Conservation (phyloP, 2,888 invertebrate genomes). For the Acholoe squamosa region DNA sequence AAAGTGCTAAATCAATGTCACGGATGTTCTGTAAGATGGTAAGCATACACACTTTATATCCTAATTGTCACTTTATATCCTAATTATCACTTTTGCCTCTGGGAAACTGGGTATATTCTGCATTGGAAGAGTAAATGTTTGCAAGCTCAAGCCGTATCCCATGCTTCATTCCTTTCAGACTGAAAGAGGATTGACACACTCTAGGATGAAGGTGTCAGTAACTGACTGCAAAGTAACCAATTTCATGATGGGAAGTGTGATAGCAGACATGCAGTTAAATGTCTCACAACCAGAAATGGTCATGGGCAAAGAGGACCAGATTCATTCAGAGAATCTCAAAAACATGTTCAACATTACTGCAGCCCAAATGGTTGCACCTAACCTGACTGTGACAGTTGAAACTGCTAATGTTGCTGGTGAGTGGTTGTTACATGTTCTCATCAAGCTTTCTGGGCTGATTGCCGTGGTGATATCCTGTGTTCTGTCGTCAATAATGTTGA, state of each 20-base stretch:
- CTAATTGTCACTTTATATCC: too few species aligned
- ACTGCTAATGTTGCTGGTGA: background rate
- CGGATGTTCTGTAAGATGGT: conserved; percentile 1
- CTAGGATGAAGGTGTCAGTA: background rate
- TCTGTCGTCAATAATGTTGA: background rate
- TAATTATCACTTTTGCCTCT: background rate
- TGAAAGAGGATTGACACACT: background rate
- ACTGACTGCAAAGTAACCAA: background rate
- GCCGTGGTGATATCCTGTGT: background rate
- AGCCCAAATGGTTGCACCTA: background rate
- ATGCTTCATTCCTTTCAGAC: background rate
- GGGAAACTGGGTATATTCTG: background rate
- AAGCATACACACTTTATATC: background rate
- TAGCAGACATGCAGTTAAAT: background rate
- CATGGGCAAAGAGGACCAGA: background rate
- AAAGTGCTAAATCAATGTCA: background rate
- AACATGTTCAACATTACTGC: background rate
- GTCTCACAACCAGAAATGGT: background rate
- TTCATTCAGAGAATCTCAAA: background rate
- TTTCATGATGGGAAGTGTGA: background rate
- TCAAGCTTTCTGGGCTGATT: background rate
- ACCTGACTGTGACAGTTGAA: background rate
- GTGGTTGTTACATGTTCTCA: too few species aligned
- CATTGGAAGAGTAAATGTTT: too few species aligned
- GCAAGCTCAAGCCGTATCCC: too few species aligned